Percentiles rank a stretch among this genome's conserved stretches.
These are phyloP conservation scores for Archegozetes longisetosus DNA, from an alignment of 1,140 invertebrate species.

Conservation along the genomic window DNA sequence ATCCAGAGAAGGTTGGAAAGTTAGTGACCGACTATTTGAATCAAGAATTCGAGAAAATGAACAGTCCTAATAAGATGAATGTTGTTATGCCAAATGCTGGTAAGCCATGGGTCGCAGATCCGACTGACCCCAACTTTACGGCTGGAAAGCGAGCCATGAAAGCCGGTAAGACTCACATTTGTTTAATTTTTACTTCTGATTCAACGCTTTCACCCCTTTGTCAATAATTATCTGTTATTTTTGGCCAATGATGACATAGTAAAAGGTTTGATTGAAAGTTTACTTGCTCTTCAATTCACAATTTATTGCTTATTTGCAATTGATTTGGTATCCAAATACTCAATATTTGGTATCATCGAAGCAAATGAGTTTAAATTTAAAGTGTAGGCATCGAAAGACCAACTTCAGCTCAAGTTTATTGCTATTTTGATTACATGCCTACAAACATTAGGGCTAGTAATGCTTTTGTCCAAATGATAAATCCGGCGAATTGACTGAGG, in stretches of 20 bases:
- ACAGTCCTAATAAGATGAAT: constrained; percentile 69
- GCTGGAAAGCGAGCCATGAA: constrained; percentile 73
- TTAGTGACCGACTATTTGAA: constrained; percentile 54
- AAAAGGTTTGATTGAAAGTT: not conserved
- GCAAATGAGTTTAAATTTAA: not conserved
- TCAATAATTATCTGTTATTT: not conserved
- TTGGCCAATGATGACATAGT: not conserved
- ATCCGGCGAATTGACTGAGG: no score
- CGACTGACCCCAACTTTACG: constrained; percentile 73
- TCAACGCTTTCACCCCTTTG: not conserved
- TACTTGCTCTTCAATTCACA: not conserved
- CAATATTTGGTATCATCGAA: no score
- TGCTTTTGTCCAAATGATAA: no score
- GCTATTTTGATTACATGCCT: not conserved
- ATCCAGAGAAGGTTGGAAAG: constrained; percentile 53
- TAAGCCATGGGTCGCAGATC: constrained; percentile 78
- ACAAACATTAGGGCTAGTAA: no score
- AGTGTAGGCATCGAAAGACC: not conserved
- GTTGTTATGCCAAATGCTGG: constrained; percentile 54
- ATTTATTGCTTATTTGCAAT: not conserved
- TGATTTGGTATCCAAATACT: not conserved
- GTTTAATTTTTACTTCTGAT: not conserved
- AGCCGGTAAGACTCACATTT: constrained; percentile 30
- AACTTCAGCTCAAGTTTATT: not conserved
- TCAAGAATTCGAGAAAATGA: constrained; percentile 45